These are phyloP conservation scores for Dinomys branickii DNA, from an alignment of 2,113 vertebrate genomes.

Conservation along the genomic window DNA sequence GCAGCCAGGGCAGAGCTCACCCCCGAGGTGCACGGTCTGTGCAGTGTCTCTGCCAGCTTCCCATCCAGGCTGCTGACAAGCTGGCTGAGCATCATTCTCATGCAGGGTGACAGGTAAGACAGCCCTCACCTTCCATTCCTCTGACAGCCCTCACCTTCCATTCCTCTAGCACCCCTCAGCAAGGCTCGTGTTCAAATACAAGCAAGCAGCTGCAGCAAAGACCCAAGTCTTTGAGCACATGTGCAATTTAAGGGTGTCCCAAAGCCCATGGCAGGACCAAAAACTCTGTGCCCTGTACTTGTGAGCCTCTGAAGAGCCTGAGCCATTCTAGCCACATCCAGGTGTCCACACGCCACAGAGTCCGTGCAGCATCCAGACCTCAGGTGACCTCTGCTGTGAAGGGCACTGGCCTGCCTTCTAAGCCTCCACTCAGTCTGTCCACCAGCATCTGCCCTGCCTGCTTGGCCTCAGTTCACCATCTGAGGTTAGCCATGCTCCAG, in stretches of 20 bases:
- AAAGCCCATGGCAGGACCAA: accelerated
- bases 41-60: too few relatives aligned
- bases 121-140: accelerated
- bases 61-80: neutral
- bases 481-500: neutral
- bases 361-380: neutral
- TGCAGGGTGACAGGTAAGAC: accelerated
- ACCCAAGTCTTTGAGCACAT: neutral
- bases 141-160: too few relatives aligned
- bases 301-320: accelerated
- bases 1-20: neutral
- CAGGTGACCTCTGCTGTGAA: accelerated
- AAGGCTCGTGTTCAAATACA: accelerated
- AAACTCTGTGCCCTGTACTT: accelerated
- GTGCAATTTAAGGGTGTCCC: neutral
- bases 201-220: too few relatives aligned
- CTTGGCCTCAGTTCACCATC: neutral
- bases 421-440: accelerated
- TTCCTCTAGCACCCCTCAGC: accelerated
- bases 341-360: accelerated
- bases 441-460: accelerated
- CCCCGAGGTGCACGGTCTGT: neutral
- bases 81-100: neutral
- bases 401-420: neutral
- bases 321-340: accelerated